Percentiles rank a stretch among this genome's conserved stretches.
These are phyloP conservation scores for Patella vulgata DNA, from an alignment of 1,140 invertebrate species.

Conservation along the genomic window DNA sequence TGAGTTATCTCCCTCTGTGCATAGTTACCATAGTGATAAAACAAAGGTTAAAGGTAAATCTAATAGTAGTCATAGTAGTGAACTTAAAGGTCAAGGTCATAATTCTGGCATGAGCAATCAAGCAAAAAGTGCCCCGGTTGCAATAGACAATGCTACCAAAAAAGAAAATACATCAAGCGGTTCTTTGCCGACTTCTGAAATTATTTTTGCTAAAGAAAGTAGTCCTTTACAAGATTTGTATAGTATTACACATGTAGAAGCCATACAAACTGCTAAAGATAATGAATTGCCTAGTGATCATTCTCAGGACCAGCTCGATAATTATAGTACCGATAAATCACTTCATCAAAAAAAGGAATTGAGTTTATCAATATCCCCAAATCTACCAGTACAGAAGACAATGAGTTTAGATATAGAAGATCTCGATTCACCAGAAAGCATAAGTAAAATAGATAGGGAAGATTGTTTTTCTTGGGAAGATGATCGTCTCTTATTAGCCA, in stretches of 20 bases:
- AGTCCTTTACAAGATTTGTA: conserved; percentile 37
- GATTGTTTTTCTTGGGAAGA: conserved; percentile 64
- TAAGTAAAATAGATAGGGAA: conserved; percentile 57
- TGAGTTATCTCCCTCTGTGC: background rate
- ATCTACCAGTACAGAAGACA: background rate
- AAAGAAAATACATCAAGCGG: too few species aligned
- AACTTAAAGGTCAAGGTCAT: background rate
- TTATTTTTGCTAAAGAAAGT: conserved; percentile 12
- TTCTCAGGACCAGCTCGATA: too few species aligned
- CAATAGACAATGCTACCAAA: too few species aligned
- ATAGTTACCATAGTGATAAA: background rate
- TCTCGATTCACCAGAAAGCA: conserved; percentile 61
- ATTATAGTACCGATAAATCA: background rate
- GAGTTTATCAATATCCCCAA: background rate
- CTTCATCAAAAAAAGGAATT: too few species aligned
- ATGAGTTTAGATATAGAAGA: conserved; percentile 51
- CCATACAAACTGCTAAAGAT: conserved; percentile 41
- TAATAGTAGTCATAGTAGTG: background rate
- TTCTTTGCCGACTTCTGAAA: background rate
- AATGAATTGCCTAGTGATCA: background rate
- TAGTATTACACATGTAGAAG: conserved; percentile 42
- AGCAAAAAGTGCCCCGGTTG: too few species aligned
- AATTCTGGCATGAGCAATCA: too few species aligned
- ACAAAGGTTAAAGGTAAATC: background rate
- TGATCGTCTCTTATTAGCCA: conserved; percentile 53